These are phyloP conservation scores for Phalloptychus januarius DNA, from an alignment of 2,797 vertebrate species.

Conservation along the genomic window DNA sequence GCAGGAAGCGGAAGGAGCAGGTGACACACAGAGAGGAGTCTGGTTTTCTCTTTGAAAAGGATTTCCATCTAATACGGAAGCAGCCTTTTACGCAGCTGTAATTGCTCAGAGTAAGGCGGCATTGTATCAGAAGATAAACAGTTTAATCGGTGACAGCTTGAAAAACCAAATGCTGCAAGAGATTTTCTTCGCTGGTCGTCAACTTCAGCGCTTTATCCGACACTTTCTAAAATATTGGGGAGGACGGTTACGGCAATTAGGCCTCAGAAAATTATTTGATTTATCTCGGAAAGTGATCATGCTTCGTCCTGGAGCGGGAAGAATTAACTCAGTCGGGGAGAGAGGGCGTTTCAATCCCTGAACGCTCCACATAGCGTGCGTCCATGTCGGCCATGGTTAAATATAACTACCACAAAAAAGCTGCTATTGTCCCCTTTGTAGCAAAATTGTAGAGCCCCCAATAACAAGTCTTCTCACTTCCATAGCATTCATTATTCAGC, in stretches of 20 bases:
- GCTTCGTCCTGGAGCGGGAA: slow-evolving; percentile 21
- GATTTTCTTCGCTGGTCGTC: slow-evolving; percentile 30
- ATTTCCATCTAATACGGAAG: slow-evolving; percentile 46
- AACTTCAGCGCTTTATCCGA: slow-evolving; percentile 27
- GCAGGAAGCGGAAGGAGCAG: not conserved
- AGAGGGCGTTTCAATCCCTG: slow-evolving; percentile 1
- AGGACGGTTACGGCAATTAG: slow-evolving; percentile 30
- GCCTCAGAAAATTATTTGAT: slow-evolving; percentile 42
- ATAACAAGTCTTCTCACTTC: slow-evolving; percentile 33
- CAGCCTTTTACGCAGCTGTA: slow-evolving; percentile 35
- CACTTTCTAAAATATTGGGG: slow-evolving; percentile 36
- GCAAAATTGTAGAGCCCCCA: slow-evolving; percentile 23
- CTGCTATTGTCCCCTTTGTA: slow-evolving; percentile 32
- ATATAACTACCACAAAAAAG: slow-evolving; percentile 35
- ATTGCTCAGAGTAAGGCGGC: slow-evolving; percentile 35
- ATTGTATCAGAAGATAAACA: slow-evolving; percentile 37
- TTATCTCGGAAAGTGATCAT: slow-evolving; percentile 39
- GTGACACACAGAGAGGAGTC: slow-evolving; percentile 20
- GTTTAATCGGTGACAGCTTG: slow-evolving; percentile 54
- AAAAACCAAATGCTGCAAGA: slow-evolving; percentile 50
- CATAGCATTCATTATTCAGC: not conserved
- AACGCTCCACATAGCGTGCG: slow-evolving; percentile 4
- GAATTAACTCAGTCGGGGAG: slow-evolving; percentile 14
- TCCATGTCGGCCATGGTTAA: slow-evolving; percentile 25
- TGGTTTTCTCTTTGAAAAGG: slow-evolving; percentile 37